These are phyloP conservation scores for Sipha maydis DNA, from an alignment of 2,888 invertebrate genomes.

Conservation along the genomic window DNA sequence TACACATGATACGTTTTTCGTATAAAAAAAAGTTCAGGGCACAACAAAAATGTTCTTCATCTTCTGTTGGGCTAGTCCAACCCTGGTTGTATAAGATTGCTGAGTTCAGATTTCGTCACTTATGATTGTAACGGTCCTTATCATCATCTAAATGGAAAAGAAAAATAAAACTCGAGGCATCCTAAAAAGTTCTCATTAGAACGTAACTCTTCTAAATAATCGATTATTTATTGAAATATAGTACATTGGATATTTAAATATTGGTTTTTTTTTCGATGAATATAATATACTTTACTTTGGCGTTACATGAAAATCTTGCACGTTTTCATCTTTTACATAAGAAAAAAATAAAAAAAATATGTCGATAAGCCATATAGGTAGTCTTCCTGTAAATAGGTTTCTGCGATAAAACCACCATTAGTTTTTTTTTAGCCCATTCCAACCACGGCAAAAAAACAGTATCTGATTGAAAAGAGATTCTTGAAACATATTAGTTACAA, in stretches of 20 bases:
- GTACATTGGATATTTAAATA: neutral
- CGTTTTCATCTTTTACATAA: neutral
- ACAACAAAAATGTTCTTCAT: neutral
- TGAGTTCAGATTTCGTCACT: neutral
- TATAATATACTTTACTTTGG: neutral
- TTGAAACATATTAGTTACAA: neutral
- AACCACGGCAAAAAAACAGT: neutral
- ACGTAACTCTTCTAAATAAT: neutral
- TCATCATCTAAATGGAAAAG: neutral
- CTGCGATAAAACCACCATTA: neutral
- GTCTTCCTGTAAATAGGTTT: neutral
- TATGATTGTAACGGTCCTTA: neutral
- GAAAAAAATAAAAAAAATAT: neutral
- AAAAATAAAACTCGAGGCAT: neutral
- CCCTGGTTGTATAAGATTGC: neutral
- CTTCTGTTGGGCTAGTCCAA: neutral
- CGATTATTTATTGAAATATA: neutral
- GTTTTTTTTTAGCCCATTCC: neutral
- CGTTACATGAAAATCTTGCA: neutral
- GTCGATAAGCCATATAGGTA: neutral
- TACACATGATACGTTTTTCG: too few relatives aligned
- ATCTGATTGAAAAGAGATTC: neutral
- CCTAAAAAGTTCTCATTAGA: neutral
- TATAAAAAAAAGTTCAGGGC: too few relatives aligned
- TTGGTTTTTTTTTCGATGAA: neutral